Percentiles rank a stretch among this genome's conserved stretches.
Conservation (phyloP, 1,140 invertebrate genomes). For the Coelopa frigida region DNA sequence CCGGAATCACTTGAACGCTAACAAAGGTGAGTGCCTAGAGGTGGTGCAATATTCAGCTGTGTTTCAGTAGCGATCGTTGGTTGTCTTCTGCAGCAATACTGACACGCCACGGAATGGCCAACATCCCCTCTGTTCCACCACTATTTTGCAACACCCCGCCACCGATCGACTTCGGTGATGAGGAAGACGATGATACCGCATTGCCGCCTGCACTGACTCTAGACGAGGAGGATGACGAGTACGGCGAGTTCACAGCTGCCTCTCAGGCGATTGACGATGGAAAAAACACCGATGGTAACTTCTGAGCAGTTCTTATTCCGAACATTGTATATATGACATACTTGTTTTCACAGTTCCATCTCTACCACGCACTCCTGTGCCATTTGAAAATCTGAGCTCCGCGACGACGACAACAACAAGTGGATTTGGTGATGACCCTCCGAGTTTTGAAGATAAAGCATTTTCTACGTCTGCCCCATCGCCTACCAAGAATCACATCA, state of each 20-base stretch:
- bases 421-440: constrained; percentile 4
- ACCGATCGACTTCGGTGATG: constrained; percentile 53
- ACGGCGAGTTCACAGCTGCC: constrained; percentile 9
- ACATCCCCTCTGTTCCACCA: constrained; percentile 50
- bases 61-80: too few species aligned
- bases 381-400: constrained; percentile 5
- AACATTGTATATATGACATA: background rate
- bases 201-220: constrained; percentile 48
- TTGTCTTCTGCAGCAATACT: background rate
- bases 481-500: background rate
- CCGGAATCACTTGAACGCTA: too few species aligned
- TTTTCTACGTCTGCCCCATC: background rate
- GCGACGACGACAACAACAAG: constrained; percentile 1
- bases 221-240: constrained; percentile 30
- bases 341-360: background rate
- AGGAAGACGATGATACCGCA: constrained; percentile 59
- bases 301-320: background rate
- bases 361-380: constrained; percentile 2
- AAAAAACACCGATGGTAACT: constrained; percentile 5
- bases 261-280: background rate
- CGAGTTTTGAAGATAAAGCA: constrained; percentile 1
- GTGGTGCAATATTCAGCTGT: too few species aligned
- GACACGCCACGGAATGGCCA: constrained; percentile 12
- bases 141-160: constrained; percentile 57
- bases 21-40: too few species aligned